Base-by-base conservation (phyloP, 1,140 invertebrate species). In the Colletes latitarsis region DNA sequence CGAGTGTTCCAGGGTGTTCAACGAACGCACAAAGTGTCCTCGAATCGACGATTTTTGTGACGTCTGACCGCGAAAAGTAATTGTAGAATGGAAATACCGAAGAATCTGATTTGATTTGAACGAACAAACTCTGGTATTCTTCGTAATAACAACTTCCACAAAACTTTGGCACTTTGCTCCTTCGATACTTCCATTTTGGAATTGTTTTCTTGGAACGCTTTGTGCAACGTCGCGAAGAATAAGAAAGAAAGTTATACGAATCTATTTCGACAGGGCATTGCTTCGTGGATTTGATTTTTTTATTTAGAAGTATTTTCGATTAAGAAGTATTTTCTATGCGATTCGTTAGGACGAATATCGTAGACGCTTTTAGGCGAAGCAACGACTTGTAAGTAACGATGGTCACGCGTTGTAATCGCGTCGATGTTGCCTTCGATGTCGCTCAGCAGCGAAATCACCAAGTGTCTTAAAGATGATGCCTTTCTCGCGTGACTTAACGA, bases 381-480 rank as follows among this genome's bases (percentile, higher is more conserved):
- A 57, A 19, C 8, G 21, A 9, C 15, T 64, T 49, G 21, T 39
- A 49, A 15, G 39, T 43, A 74, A 66, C 19, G 30, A 21, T 4
- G n/a, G 8, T 17, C 41, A 58, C 41, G 57, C 12, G 15, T 78
- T 70, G 19, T 62, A 76, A 66, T 82, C 46, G 15, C 39, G 30
- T 79, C 83, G 66, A 72, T 55, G 71, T 89, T 86, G 88, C 83
- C 88, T 89, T 88, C 30, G 76, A 53, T 75, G 75, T 83, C 60
- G 72, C 73, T 46, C 75, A 64, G 57, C 19, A 52, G 78, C 74
- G 73, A 80, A 57, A 71, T 79, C 57, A 82, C 39, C 10, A 82
- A 86, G 88, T 89, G 88, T 89, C 87, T 89, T 89, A 82, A 55
- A 63, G 67, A 81, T 46, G 75, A 73, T 82, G 88, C 85, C 88